Conservation (phyloP, 2,888 invertebrate species). For the Apoda limacodes region DNA sequence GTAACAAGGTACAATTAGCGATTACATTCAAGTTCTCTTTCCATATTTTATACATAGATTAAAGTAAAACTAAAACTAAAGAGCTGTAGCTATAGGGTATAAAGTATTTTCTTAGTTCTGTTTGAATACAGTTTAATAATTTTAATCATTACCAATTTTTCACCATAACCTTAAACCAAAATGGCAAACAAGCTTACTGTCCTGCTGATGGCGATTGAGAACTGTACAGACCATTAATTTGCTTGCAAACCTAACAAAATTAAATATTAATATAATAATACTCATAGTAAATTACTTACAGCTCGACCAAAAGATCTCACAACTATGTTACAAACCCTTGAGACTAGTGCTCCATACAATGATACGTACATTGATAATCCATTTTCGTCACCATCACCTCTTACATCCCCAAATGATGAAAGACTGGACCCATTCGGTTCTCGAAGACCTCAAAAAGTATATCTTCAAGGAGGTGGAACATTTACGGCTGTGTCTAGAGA, state of each 20-base stretch:
- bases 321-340: constrained; percentile 54
- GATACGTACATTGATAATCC: constrained; percentile 65
- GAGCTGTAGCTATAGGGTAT: no score
- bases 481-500: constrained; percentile 58
- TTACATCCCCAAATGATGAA: constrained; percentile 63
- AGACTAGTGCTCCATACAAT: constrained; percentile 48
- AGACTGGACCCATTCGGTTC: constrained; percentile 43
- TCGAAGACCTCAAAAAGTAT: constrained; percentile 54
- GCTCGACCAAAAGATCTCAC: constrained; percentile 56
- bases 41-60: no score
- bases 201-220: no score
- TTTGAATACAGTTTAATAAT: no score
- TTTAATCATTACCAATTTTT: no score
- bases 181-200: no score
- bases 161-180: no score
- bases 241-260: not conserved
- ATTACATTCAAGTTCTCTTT: no score
- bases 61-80: no score
- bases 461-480: constrained; percentile 60
- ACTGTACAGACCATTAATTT: not conserved
- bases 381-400: constrained; percentile 61
- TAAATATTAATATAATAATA: not conserved
- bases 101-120: no score
- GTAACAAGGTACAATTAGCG: no score
- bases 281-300: no score